Conservation (phyloP, 2,113 vertebrate species). For the Siniperca chuatsi region DNA sequence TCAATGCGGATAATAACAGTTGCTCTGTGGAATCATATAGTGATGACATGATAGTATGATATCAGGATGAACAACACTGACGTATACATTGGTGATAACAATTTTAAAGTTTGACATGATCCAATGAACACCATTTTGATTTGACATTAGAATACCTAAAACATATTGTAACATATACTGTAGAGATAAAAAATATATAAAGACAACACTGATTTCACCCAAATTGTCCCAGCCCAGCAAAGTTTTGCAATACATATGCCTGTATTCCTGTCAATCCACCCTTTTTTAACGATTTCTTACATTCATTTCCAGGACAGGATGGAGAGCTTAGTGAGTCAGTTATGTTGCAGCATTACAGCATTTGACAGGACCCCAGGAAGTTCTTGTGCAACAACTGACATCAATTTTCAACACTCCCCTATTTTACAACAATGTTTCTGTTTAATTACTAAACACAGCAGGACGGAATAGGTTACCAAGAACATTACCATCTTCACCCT, state of each 20-base stretch:
- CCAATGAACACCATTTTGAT: not conserved
- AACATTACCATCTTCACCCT: not conserved
- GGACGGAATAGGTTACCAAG: not conserved
- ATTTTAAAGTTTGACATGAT: not conserved
- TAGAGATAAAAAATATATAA: not conserved
- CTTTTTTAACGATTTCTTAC: not conserved
- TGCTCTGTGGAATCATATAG: not conserved
- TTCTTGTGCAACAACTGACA: conserved; percentile 33
- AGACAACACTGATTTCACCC: not conserved
- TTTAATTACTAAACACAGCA: not conserved
- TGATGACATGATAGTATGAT: not conserved
- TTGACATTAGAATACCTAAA: not conserved
- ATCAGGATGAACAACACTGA: not conserved
- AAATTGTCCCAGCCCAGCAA: not conserved
- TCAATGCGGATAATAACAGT: not conserved
- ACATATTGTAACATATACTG: not conserved
- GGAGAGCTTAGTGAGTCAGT: not conserved
- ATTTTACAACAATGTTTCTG: conserved; percentile 13
- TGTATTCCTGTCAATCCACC: not conserved
- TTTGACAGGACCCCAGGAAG: not conserved
- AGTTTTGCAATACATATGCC: not conserved
- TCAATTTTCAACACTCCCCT: not conserved
- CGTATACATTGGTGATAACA: not conserved
- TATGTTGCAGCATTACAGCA: conserved; percentile 10
- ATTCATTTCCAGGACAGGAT: not conserved